phyloP scores from a whole-genome alignment of 2,113 vertebrate species.

The Erinaceus europaeus region DNA sequence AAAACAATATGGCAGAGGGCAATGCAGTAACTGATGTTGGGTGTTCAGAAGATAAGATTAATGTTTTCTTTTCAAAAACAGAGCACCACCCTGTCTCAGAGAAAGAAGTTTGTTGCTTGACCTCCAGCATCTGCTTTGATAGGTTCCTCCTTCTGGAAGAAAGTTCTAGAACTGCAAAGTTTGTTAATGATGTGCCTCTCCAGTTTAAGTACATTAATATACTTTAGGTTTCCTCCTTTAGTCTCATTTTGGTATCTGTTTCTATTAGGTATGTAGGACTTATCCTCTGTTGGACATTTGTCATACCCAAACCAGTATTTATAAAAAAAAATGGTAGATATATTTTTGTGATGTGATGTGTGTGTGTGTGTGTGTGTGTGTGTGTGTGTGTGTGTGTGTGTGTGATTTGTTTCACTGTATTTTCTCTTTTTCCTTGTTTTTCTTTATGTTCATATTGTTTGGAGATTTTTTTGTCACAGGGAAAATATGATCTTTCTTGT shows the following conservation, averaged over 20 bases:
- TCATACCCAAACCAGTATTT: fast-evolving
- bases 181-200: neutral
- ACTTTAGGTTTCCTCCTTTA: neutral
- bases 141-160: neutral
- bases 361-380: too few species aligned
- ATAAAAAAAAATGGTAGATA: too few species aligned
- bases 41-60: neutral
- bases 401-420: too few species aligned
- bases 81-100: fast-evolving
- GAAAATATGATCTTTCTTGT: neutral
- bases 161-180: neutral
- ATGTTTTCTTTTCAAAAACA: neutral
- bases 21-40: neutral
- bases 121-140: neutral
- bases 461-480: neutral
- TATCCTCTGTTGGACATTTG: neutral
- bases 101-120: neutral
- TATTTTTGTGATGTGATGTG: too few species aligned
- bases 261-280: neutral
- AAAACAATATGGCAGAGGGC: neutral
- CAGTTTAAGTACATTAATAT: neutral
- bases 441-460: neutral
- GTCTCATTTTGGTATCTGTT: neutral
- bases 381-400: too few species aligned
- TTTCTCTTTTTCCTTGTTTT: neutral